Conservation (phyloP, 1,140 invertebrate species). For the Lithobius niger region DNA sequence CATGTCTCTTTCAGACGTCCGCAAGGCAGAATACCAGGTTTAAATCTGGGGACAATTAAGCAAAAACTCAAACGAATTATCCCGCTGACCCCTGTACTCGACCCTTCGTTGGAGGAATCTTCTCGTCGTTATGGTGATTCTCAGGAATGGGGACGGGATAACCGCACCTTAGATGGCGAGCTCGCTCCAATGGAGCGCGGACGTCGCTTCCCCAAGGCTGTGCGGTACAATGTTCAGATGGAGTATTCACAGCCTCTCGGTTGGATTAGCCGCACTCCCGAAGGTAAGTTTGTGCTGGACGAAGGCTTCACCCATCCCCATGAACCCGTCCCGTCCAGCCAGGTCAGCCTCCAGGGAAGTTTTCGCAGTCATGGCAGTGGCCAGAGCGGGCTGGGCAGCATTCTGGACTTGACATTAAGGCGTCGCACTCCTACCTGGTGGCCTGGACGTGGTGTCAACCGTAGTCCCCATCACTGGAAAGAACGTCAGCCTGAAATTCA, state of each 20-base stretch:
- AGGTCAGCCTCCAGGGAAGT: conserved; percentile 63
- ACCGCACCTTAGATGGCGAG: conserved; percentile 9
- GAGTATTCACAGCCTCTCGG: conserved; percentile 35
- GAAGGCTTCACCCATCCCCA: conserved; percentile 43
- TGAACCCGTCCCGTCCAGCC: conserved; percentile 49
- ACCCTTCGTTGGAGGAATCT: conserved; percentile 7
- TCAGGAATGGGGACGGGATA: conserved; percentile 2
- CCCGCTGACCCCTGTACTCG: neutral
- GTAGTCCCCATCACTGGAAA: conserved; percentile 9
- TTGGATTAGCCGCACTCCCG: conserved; percentile 52
- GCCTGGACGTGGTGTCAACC: conserved; percentile 23
- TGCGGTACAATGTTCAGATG: conserved; percentile 23
- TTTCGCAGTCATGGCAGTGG: conserved; percentile 40
- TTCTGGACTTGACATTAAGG: neutral
- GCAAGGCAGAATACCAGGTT: conserved; percentile 85
- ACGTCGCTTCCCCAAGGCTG: conserved; percentile 18
- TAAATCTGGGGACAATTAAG: conserved; percentile 37
- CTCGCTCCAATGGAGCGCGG: conserved; percentile 15
- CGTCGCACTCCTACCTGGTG: conserved; percentile 33
- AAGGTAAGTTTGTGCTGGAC: conserved; percentile 55
- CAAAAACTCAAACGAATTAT: conserved; percentile 7
- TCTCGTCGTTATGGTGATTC: conserved; percentile 4
- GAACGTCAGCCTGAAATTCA: conserved; percentile 5
- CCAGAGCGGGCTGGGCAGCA: neutral
- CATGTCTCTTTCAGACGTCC: no score